Percentiles rank a stretch among this genome's conserved stretches.
Evolutionary conservation across 2,888 invertebrate genomes (phyloP).

Genomic region (Entomobrya proxima): DNA sequence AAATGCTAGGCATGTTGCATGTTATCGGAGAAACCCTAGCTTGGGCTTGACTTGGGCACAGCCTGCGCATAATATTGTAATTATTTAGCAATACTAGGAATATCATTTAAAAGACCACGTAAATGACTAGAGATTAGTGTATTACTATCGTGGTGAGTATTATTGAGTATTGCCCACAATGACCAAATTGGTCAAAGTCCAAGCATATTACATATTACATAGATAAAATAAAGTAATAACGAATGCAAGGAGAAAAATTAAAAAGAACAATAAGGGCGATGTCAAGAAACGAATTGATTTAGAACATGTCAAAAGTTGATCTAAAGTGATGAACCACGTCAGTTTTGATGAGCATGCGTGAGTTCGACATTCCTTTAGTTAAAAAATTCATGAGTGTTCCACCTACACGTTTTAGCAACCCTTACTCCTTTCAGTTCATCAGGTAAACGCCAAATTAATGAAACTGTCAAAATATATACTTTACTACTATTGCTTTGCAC

Average conservation of each 20-base stretch:
- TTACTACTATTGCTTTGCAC: too few species aligned
- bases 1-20: too few species aligned
- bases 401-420: neutral
- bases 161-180: slow-evolving; percentile 46
- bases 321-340: slow-evolving; percentile 1
- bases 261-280: slow-evolving; percentile 55
- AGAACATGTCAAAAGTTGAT: slow-evolving; percentile 26
- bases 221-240: too few species aligned
- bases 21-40: too few species aligned
- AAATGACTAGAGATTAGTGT: slow-evolving; percentile 7
- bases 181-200: slow-evolving; percentile 41
- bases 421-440: neutral
- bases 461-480: neutral
- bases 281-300: slow-evolving; percentile 56
- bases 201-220: neutral
- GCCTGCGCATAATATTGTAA: too few species aligned
- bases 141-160: neutral
- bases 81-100: too few species aligned
- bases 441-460: neutral
- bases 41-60: too few species aligned
- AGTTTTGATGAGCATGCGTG: neutral
- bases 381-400: too few species aligned
- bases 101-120: neutral
- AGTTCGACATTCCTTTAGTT: neutral
- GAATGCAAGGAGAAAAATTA: slow-evolving; percentile 10